These are phyloP conservation scores for Gambusia yucatana DNA, from an alignment of 2,797 vertebrate species.

Conservation along the genomic window DNA sequence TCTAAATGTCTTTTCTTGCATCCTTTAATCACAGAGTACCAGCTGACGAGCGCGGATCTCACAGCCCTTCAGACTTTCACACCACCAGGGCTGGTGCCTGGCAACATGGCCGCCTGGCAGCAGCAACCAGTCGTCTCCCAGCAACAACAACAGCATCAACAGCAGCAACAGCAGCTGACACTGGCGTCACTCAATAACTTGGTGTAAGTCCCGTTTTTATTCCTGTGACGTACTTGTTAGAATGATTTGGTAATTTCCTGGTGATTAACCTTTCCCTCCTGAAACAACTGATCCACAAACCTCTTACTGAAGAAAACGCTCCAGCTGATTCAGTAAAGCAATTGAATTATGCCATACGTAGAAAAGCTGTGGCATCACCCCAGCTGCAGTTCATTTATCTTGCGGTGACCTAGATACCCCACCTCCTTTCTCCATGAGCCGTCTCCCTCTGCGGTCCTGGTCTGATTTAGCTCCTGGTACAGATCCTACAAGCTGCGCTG, in stretches of 20 bases:
- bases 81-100: conserved; percentile 90
- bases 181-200: conserved; percentile 92
- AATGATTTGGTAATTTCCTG: not conserved
- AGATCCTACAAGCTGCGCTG: conserved; percentile 34
- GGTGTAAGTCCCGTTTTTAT: conserved; percentile 83
- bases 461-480: conserved; percentile 51
- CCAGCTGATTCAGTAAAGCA: conserved; percentile 23
- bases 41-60: conserved; percentile 94
- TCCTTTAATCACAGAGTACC: conserved; percentile 88
- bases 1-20: conserved; percentile 20
- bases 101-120: conserved; percentile 94
- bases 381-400: conserved; percentile 67
- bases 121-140: conserved; percentile 84
- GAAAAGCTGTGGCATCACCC: conserved; percentile 45
- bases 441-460: conserved; percentile 52
- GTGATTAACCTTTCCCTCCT: conserved; percentile 31
- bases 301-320: not conserved
- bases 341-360: not conserved
- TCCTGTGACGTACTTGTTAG: not conserved
- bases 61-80: conserved; percentile 94
- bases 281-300: not conserved
- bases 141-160: conserved; percentile 90
- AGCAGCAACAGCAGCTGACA: conserved; percentile 84
- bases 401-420: conserved; percentile 71
- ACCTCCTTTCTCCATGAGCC: conserved; percentile 27